phyloP scores from a whole-genome alignment of 2,113 vertebrate genomes.

The Lates calcarifer region DNA sequence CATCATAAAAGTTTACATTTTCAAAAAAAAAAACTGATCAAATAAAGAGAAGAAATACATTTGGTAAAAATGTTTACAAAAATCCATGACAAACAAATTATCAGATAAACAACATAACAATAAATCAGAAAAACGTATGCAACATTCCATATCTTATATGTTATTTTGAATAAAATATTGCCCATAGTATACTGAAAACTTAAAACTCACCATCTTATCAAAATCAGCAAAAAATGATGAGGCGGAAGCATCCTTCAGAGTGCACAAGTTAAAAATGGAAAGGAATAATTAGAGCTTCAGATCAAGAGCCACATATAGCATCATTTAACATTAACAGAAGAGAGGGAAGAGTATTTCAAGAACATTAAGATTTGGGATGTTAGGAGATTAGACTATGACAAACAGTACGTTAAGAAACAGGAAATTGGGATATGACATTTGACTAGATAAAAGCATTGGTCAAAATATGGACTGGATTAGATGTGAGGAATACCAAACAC shows the following conservation, averaged over 20 bases:
- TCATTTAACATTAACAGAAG: not conserved
- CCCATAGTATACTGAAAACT: not conserved
- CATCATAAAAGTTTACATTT: not conserved
- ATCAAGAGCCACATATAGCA: not conserved
- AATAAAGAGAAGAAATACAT: too few species aligned
- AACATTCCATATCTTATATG: not conserved
- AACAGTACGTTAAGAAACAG: too few species aligned
- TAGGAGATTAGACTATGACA: too few species aligned
- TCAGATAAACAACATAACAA: too few species aligned
- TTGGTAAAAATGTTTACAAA: not conserved
- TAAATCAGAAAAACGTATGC: not conserved
- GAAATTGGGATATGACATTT: not conserved
- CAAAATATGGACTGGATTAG: too few species aligned
- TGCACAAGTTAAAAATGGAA: conserved; percentile 38
- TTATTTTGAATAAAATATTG: not conserved
- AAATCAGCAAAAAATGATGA: conserved; percentile 86
- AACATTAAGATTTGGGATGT: too few species aligned
- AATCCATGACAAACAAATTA: not conserved
- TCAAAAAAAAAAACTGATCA: too few species aligned
- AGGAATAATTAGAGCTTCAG: conserved; percentile 20
- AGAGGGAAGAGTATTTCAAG: too few species aligned
- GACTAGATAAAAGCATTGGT: not conserved
- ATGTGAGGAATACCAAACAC: too few species aligned
- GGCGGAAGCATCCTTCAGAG: conserved; percentile 80
- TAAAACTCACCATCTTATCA: conserved; percentile 88